These are phyloP conservation scores for Cyprinella venusta DNA, from an alignment of 2,797 vertebrate species.

Conservation along the genomic window DNA sequence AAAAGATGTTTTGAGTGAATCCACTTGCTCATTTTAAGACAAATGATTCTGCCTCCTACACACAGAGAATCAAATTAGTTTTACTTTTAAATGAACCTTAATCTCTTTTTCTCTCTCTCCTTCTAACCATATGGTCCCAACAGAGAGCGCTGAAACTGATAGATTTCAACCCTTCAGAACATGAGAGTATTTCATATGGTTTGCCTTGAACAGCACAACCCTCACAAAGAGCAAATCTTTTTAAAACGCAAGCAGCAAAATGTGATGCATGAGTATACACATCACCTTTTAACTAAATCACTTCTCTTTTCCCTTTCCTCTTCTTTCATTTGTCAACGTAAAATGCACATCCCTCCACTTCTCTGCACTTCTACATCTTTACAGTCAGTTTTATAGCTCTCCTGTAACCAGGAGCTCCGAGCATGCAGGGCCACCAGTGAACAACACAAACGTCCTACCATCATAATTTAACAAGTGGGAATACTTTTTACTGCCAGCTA, in stretches of 20 bases:
- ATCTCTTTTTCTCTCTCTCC: constrained; percentile 7
- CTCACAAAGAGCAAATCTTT: neutral
- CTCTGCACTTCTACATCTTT: constrained; percentile 1
- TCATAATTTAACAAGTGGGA: constrained; percentile 18
- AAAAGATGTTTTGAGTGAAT: constrained; percentile 22
- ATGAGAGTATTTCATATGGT: neutral
- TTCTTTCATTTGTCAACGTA: constrained; percentile 6
- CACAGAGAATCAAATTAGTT: constrained; percentile 25
- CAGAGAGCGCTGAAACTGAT: constrained; percentile 2
- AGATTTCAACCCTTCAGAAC: constrained; percentile 13
- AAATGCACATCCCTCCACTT: neutral
- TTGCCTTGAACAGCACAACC: neutral
- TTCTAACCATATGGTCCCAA: constrained; percentile 18
- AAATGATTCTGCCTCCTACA: constrained; percentile 33
- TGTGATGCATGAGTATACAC: neutral
- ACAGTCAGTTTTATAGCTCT: constrained; percentile 31
- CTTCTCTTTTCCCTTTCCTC: constrained; percentile 10
- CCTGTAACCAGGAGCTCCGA: constrained; percentile 29
- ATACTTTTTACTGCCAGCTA: constrained; percentile 23
- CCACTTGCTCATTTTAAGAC: constrained; percentile 34
- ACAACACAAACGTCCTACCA: constrained; percentile 9
- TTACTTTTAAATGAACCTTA: constrained; percentile 34
- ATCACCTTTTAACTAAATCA: constrained; percentile 4
- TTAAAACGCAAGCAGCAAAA: neutral
- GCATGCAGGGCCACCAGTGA: constrained; percentile 16